These are phyloP conservation scores for Marmota flaviventris DNA, from an alignment of 2,113 vertebrate genomes.

Conservation along the genomic window DNA sequence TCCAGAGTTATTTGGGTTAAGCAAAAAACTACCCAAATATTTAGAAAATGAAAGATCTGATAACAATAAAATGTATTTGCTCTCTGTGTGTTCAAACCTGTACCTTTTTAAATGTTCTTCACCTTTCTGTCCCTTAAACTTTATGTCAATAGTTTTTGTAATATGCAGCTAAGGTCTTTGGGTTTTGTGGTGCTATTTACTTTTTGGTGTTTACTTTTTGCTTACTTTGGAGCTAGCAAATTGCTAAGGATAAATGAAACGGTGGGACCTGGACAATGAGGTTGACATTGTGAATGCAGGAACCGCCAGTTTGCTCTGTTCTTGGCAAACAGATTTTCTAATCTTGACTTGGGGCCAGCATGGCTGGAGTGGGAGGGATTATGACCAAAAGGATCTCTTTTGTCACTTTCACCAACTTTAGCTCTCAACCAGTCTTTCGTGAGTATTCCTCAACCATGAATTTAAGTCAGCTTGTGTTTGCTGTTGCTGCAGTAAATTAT, in stretches of 20 bases:
- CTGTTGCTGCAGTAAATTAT: background rate
- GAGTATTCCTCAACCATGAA: background rate
- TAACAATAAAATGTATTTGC: background rate
- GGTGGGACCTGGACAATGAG: background rate
- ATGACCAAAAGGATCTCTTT: background rate
- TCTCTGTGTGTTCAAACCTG: background rate
- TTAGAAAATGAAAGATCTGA: background rate
- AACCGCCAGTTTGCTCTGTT: background rate
- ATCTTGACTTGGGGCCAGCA: background rate
- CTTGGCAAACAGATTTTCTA: slow-evolving; percentile 23
- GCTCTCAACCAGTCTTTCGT: background rate
- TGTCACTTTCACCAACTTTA: background rate
- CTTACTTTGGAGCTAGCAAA: slow-evolving; percentile 32
- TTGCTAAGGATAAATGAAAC: slow-evolving; percentile 31
- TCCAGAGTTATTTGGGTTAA: background rate
- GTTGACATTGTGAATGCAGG: background rate
- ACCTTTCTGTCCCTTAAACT: background rate
- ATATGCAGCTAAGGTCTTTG: background rate
- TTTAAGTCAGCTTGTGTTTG: slow-evolving; percentile 4
- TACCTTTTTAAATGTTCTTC: background rate
- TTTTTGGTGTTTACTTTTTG: background rate
- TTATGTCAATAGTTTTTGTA: background rate
- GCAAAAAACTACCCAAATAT: background rate
- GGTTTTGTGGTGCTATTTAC: background rate
- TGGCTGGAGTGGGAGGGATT: background rate